Percentiles rank a stretch among this genome's conserved stretches.
Conservation (phyloP, 2,888 invertebrate genomes). For the Tiliacea aurago region DNA sequence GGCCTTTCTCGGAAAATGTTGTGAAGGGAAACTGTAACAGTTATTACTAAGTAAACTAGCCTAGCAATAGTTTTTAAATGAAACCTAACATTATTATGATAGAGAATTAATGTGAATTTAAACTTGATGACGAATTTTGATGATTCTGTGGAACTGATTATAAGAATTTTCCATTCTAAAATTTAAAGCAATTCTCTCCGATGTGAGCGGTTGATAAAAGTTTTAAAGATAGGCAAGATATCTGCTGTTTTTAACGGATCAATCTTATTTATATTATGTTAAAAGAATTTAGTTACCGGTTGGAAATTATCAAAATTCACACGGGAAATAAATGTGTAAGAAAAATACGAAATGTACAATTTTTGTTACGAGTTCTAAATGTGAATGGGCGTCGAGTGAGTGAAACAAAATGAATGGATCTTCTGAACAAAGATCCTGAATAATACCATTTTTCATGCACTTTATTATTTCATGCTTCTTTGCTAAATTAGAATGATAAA, state of each 20-base stretch:
- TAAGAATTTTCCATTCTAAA: too few relatives aligned
- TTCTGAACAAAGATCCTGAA: slow-evolving; percentile 16
- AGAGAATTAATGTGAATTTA: too few relatives aligned
- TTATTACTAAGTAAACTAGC: background rate
- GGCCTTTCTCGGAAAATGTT: slow-evolving; percentile 18
- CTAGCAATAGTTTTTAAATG: slow-evolving; percentile 4
- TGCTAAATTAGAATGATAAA: background rate
- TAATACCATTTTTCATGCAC: slow-evolving; percentile 7
- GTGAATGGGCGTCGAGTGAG: background rate
- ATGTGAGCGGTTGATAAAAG: too few relatives aligned
- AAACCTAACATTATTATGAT: background rate
- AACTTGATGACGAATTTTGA: background rate
- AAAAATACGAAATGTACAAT: background rate
- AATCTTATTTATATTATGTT: too few relatives aligned
- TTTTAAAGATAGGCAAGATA: too few relatives aligned
- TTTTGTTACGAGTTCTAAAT: background rate
- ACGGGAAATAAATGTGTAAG: background rate
- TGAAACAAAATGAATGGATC: slow-evolving; percentile 20
- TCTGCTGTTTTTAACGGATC: too few relatives aligned
- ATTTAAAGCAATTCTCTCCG: too few relatives aligned
- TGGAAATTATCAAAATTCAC: too few relatives aligned
- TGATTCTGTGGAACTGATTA: background rate
- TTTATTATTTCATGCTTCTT: background rate
- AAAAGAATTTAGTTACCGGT: too few relatives aligned
- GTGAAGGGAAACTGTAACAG: background rate